Evolutionary conservation across 2,888 invertebrate species (phyloP), one percentile per base, ranked within the genome.

Genomic region (Muscina levida): DNA sequence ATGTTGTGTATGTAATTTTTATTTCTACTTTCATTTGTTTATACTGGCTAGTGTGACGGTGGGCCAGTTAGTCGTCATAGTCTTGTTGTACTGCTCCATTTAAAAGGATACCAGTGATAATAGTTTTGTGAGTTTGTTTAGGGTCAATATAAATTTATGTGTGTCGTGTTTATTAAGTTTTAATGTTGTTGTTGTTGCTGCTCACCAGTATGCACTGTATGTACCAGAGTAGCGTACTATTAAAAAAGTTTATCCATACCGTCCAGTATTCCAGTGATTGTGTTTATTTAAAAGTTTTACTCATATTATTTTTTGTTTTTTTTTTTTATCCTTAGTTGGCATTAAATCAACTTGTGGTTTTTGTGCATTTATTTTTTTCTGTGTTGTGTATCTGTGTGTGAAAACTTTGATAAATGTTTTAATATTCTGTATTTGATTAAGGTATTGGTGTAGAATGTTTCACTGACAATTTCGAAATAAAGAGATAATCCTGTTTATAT

Each of bases 301-400:
- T 39, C 22, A 19, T 62, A 51, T 53, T 15, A 46, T 44, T 37
- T n/a, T n/a, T n/a, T n/a, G n/a, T n/a, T n/a, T n/a, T n/a, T 31
- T n/a, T 48, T 62, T 72, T 65, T 72, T 65, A 39, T 19, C 65
- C 46, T 76, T 72, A 65, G 48, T 51, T 71, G 66, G 66, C 22
- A 77, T 59, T 73, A 77, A 74, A 80, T 71, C 66, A 77, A 80
- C 77, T 77, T 80, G 56, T 73, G 72, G 70, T 71, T 77, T 22
- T 66, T 66, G 22, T 70, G 71, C 42, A 67, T 56, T 57, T 70
- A 56, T 46, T 2, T n/a, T 46, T 13, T 53, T 53, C 22, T 22
- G 5, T 19, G 1, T 42, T 13, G 42, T 42, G 22, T n/a, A n/a
- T n/a, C 17, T 17, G n/a, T n/a, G 59, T 37, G 62, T 42, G 62